phyloP scores from a whole-genome alignment of 2,888 invertebrate species.

The Lasius platythorax region DNA sequence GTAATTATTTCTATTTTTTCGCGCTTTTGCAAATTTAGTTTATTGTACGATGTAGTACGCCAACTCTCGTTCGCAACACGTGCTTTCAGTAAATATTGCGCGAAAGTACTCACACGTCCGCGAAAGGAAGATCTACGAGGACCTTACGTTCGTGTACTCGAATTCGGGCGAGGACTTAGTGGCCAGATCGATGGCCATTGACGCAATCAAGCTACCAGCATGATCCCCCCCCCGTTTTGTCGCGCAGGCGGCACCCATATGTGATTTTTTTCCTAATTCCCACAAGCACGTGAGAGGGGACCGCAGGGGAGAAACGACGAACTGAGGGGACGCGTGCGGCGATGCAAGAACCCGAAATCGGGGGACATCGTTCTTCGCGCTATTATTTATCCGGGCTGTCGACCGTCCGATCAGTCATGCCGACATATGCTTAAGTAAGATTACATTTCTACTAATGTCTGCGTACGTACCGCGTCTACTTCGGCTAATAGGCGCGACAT shows the following conservation, averaged over 20 bases:
- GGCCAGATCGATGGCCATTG: slow-evolving; percentile 79
- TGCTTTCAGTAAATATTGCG: slow-evolving; percentile 34
- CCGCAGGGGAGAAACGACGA: slow-evolving; percentile 36
- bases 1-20: not conserved
- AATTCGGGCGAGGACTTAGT: slow-evolving; percentile 75
- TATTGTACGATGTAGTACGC: slow-evolving; percentile 39
- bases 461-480: slow-evolving; percentile 62
- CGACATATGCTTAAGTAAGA: slow-evolving; percentile 85
- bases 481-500: slow-evolving; percentile 64
- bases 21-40: not conserved
- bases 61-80: slow-evolving; percentile 66
- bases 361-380: slow-evolving; percentile 64
- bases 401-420: slow-evolving; percentile 83
- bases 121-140: slow-evolving; percentile 60
- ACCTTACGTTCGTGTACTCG: slow-evolving; percentile 71
- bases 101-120: slow-evolving; percentile 62
- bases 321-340: slow-evolving; percentile 41
- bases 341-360: slow-evolving; percentile 57
- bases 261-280: slow-evolving; percentile 80
- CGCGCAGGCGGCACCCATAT: slow-evolving; percentile 79
- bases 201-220: slow-evolving; percentile 80
- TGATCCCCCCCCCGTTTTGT: slow-evolving; percentile 66
- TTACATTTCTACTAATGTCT: slow-evolving; percentile 84
- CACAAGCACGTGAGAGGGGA: slow-evolving; percentile 67
- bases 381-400: slow-evolving; percentile 83